Evolutionary conservation across 2,113 vertebrate species (phyloP).

Genomic region (rabbit (Oryctolagus cuniculus)): mOryCun1.1 NC_091453.1:86425001-86425500

Average conservation of each 20-base stretch:
- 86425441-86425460: background rate
- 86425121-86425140: conserved; percentile 83
- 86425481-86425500: background rate
- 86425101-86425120: conserved; percentile 77
- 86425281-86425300: background rate
- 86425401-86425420: background rate
- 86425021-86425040: background rate
- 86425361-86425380: background rate
- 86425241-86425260: background rate
- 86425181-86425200: conserved; percentile 30
- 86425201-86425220: background rate
- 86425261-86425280: background rate
- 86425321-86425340: background rate
- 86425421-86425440: background rate
- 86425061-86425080: background rate
- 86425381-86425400: background rate
- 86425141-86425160: conserved; percentile 55
- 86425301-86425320: background rate
- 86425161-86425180: conserved; percentile 36
- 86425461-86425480: background rate
- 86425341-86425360: conserved; percentile 76
- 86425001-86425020: conserved; percentile 90
- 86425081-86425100: background rate
- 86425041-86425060: conserved; percentile 62
- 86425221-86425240: conserved; percentile 42